phyloP scores from a whole-genome alignment of 1,140 invertebrate genomes.

The Calycopis cecrops region DNA sequence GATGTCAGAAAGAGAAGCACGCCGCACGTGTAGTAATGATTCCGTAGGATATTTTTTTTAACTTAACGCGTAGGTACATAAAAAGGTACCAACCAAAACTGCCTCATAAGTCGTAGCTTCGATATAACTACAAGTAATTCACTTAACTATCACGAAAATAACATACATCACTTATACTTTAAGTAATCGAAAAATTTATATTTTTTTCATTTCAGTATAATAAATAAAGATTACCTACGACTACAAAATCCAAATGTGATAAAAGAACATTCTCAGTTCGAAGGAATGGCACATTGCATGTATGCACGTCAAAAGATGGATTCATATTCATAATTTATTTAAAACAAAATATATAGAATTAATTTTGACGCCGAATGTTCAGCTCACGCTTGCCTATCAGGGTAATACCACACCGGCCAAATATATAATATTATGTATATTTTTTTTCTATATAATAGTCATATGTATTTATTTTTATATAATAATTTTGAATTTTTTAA shows the following conservation, averaged over 20 bases:
- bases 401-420: conserved; percentile 70
- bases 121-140: conserved; percentile 48
- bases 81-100: conserved; percentile 52
- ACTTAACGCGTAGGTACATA: conserved; percentile 44
- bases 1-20: conserved; percentile 34
- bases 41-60: conserved; percentile 35
- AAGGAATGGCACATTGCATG: conserved; percentile 67
- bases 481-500: conserved; percentile 72
- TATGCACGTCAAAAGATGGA: conserved; percentile 49
- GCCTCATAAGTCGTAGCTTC: conserved; percentile 45
- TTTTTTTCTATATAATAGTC: conserved; percentile 72
- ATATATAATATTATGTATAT: conserved; percentile 73
- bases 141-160: conserved; percentile 70
- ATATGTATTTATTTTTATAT: conserved; percentile 71
- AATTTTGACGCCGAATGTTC: conserved; percentile 70
- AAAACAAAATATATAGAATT: conserved; percentile 52
- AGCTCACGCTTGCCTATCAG: conserved; percentile 69
- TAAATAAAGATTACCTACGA: conserved; percentile 62
- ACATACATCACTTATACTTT: conserved; percentile 55
- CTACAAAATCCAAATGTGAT: conserved; percentile 65
- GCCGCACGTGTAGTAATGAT: conserved; percentile 43
- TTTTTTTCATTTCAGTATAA: conserved; percentile 65
- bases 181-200: conserved; percentile 57
- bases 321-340: conserved; percentile 31
- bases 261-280: conserved; percentile 52